phyloP scores from a whole-genome alignment of 1,140 invertebrate species.

The Tribolium castaneum region DNA sequence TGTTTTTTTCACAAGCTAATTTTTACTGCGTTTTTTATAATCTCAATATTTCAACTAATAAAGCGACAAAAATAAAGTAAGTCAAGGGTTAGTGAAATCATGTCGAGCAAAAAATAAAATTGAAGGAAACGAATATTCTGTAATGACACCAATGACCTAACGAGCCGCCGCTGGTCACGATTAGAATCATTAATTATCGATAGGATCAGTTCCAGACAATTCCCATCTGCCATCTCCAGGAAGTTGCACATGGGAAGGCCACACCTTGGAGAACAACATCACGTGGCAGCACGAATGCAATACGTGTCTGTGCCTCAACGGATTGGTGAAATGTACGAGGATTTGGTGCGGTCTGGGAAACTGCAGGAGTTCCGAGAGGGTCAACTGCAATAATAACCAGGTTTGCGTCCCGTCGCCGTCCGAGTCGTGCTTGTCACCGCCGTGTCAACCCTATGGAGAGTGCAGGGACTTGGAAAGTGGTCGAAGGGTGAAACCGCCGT shows the following conservation, averaged over 20 bases:
- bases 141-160: too few species aligned
- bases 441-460: slow-evolving; percentile 84
- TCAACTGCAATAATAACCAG: slow-evolving; percentile 70
- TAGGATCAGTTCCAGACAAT: slow-evolving; percentile 62
- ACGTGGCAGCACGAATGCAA: slow-evolving; percentile 84
- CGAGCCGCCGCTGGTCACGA: neutral
- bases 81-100: too few species aligned
- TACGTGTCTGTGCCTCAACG: slow-evolving; percentile 80
- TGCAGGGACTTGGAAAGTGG: slow-evolving; percentile 81
- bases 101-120: too few species aligned
- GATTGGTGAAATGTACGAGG: slow-evolving; percentile 82
- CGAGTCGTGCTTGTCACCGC: slow-evolving; percentile 80
- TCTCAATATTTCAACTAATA: too few species aligned
- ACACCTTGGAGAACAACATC: slow-evolving; percentile 70
- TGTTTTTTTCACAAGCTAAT: too few species aligned
- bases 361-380: slow-evolving; percentile 72
- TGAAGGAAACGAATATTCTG: too few species aligned
- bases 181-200: slow-evolving; percentile 1
- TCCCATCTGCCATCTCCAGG: slow-evolving; percentile 61
- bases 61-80: too few species aligned
- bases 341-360: slow-evolving; percentile 88
- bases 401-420: slow-evolving; percentile 82
- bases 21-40: too few species aligned
- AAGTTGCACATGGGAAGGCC: slow-evolving; percentile 70
- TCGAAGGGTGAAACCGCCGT: slow-evolving; percentile 79